Percentiles rank a stretch among this genome's conserved stretches.
Conservation (phyloP, 2,797 vertebrate species). For the Chloroceryle inda region DNA sequence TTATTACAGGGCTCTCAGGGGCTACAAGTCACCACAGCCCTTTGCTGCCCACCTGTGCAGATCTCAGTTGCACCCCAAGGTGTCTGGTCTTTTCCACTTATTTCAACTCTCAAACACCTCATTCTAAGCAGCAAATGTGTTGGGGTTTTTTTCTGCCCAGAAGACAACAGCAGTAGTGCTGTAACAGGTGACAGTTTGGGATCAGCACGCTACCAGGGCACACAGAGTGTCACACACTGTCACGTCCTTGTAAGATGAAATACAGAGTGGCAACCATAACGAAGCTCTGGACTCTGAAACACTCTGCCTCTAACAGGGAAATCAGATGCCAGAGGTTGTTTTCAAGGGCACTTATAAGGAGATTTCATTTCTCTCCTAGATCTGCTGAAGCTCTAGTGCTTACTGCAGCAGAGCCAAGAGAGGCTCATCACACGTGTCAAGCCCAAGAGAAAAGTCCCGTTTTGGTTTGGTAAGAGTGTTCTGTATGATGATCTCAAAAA, state of each 20-base stretch:
- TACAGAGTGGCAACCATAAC: not conserved
- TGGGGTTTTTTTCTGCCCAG: not conserved
- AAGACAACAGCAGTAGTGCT: not conserved
- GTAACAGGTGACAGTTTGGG: not conserved
- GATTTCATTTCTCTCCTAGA: not conserved
- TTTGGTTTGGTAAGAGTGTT: not conserved
- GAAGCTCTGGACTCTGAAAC: not conserved
- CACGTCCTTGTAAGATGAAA: rapidly evolving
- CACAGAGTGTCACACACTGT: not conserved
- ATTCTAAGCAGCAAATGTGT: not conserved
- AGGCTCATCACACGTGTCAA: not conserved
- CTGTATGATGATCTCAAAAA: not conserved
- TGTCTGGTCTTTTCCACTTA: not conserved
- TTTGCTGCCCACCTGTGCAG: not conserved
- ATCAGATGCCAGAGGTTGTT: not conserved
- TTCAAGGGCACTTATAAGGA: not conserved
- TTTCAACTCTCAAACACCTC: not conserved
- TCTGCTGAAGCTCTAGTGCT: not conserved
- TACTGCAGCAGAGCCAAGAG: not conserved
- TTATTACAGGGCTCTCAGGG: not conserved
- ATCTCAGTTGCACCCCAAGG: not conserved
- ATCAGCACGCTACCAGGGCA: not conserved
- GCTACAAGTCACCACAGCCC: not conserved
- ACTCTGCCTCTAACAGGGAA: not conserved
- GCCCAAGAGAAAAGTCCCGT: not conserved